phyloP scores from a whole-genome alignment of 2,888 invertebrate genomes.

The Mechanitis messenoides region DNA sequence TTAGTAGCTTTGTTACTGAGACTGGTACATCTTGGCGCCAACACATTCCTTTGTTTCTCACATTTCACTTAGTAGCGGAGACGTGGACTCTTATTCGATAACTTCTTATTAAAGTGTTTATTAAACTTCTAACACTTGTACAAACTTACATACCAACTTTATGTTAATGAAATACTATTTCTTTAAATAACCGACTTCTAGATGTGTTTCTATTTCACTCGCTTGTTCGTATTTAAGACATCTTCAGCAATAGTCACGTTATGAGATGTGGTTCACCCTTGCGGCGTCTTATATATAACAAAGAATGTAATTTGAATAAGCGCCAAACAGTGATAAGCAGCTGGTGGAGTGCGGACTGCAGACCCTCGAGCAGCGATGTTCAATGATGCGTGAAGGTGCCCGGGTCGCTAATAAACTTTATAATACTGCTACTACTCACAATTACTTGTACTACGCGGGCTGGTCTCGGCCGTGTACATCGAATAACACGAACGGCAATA shows the following conservation, averaged over 20 bases:
- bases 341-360: constrained; percentile 44
- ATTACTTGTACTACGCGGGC: constrained; percentile 21
- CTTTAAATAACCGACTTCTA: too few relatives aligned
- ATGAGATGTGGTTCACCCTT: constrained; percentile 10
- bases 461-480: constrained; percentile 12
- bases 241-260: constrained; percentile 1
- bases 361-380: constrained; percentile 58
- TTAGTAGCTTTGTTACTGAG: constrained; percentile 22
- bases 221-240: background rate
- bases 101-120: background rate
- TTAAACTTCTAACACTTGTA: background rate
- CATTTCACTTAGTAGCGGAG: constrained; percentile 10
- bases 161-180: too few relatives aligned
- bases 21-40: constrained; percentile 20
- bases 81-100: constrained; percentile 1
- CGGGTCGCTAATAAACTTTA: constrained; percentile 39
- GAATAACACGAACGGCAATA: constrained; percentile 1
- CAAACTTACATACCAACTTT: too few relatives aligned
- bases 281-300: constrained; percentile 25
- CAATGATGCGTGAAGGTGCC: constrained; percentile 67
- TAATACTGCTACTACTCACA: constrained; percentile 33
- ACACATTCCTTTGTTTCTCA: constrained; percentile 25
- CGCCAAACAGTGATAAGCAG: constrained; percentile 56
- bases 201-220: too few relatives aligned
- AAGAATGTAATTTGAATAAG: constrained; percentile 54